Conservation (phyloP, 1,140 invertebrate species). For the Arctopsyche grandis region DNA sequence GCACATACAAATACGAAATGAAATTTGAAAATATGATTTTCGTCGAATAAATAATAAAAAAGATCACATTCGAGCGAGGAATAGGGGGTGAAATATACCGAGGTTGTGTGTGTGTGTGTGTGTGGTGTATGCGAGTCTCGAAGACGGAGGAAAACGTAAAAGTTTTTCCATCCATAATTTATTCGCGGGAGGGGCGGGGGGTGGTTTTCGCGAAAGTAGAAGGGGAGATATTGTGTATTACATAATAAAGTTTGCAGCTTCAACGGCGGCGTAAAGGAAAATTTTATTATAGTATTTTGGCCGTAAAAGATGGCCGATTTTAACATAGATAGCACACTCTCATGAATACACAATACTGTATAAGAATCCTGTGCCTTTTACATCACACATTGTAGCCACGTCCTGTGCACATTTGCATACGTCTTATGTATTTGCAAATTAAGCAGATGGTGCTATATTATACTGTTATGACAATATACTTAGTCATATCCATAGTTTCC, state of each 20-base stretch:
- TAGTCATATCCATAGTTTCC: too few relatives aligned
- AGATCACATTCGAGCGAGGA: constrained; percentile 13
- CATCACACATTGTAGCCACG: too few relatives aligned
- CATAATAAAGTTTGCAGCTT: constrained; percentile 48
- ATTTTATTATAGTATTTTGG: constrained; percentile 36
- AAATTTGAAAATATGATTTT: constrained; percentile 16
- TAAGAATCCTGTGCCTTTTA: too few relatives aligned
- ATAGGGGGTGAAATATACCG: constrained; percentile 14
- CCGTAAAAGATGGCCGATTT: constrained; percentile 24
- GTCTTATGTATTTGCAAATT: too few relatives aligned
- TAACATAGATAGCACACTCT: constrained; percentile 1
- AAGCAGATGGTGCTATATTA: too few relatives aligned
- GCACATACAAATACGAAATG: constrained; percentile 2
- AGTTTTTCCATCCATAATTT: constrained; percentile 52
- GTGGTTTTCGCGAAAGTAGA: too few relatives aligned
- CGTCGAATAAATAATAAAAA: neutral
- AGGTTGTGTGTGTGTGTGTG: constrained; percentile 15
- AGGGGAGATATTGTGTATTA: constrained; percentile 47
- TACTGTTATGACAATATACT: too few relatives aligned
- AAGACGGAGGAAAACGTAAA: constrained; percentile 38
- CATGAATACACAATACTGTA: neutral
- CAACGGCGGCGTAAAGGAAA: constrained; percentile 12
- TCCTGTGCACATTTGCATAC: too few relatives aligned
- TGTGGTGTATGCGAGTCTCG: constrained; percentile 4
- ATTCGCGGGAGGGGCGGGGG: constrained; percentile 35